phyloP scores from a whole-genome alignment of 2,113 vertebrate species.

The Monarcha castaneiventris region DNA sequence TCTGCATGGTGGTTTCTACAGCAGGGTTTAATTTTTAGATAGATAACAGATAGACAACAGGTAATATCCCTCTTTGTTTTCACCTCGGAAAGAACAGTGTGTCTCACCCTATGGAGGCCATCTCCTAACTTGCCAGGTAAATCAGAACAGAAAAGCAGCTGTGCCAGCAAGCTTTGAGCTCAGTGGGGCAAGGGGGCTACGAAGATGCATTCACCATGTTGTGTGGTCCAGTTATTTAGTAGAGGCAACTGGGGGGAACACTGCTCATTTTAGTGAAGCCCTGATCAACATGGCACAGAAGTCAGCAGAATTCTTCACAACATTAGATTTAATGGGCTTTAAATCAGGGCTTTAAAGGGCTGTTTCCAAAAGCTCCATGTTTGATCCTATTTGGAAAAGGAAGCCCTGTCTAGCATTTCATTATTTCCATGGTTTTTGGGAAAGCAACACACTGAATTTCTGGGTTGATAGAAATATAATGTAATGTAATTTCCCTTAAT shows the following conservation, averaged over 20 bases:
- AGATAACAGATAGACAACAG: neutral
- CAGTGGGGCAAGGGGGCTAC: neutral
- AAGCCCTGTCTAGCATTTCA: neutral
- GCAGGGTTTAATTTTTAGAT: neutral
- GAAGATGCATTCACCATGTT: neutral
- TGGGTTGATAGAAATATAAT: constrained; percentile 59
- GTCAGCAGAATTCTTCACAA: neutral
- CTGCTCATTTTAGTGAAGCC: neutral
- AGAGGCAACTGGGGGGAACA: neutral
- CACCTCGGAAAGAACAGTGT: neutral
- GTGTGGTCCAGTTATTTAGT: neutral
- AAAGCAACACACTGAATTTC: constrained; percentile 41
- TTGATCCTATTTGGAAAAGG: constrained; percentile 29
- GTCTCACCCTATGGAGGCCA: neutral
- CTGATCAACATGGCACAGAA: neutral
- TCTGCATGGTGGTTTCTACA: neutral
- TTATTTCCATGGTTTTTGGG: constrained; percentile 25
- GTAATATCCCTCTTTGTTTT: neutral
- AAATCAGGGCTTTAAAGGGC: neutral
- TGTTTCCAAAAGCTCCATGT: constrained; percentile 18
- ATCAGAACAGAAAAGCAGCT: neutral
- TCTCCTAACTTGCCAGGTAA: neutral
- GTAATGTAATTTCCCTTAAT: constrained; percentile 67
- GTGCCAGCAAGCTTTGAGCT: neutral
- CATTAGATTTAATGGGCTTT: neutral